Conservation (phyloP, 2,888 invertebrate species). For the Pandemis cinnamomeana region DNA sequence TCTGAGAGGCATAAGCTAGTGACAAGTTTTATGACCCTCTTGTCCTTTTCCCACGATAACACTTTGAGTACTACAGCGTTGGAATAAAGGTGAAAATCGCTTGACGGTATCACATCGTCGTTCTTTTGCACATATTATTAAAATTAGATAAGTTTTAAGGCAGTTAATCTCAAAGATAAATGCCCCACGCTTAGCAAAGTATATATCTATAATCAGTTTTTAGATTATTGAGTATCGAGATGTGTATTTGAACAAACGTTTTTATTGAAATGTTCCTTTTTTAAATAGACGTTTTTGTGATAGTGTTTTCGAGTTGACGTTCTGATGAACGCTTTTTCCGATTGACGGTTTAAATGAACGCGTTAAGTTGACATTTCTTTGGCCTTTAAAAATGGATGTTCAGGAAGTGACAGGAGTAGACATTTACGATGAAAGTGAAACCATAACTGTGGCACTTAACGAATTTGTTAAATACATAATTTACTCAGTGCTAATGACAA, state of each 20-base stretch:
- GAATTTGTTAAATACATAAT: constrained; percentile 26
- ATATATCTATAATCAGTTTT: not conserved
- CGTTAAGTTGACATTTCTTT: constrained; percentile 1
- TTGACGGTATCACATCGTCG: not conserved
- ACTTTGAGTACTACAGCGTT: not conserved
- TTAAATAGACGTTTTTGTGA: not conserved
- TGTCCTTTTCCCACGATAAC: not conserved
- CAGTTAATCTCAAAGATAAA: constrained; percentile 31
- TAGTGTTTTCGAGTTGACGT: not conserved
- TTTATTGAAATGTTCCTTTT: not conserved
- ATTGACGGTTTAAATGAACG: too few relatives aligned
- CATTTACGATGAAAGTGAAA: not conserved
- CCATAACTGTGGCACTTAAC: not conserved
- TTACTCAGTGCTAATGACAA: constrained; percentile 5
- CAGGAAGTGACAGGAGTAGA: not conserved
- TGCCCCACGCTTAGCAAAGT: constrained; percentile 5
- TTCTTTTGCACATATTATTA: not conserved
- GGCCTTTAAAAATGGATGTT: constrained; percentile 12
- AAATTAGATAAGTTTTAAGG: constrained; percentile 26
- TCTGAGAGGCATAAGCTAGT: not conserved
- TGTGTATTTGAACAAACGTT: constrained; percentile 16
- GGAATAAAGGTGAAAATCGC: constrained; percentile 1
- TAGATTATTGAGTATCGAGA: constrained; percentile 16
- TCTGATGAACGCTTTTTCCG: not conserved
- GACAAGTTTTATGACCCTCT: not conserved